phyloP scores from a whole-genome alignment of 2,113 vertebrate genomes.

The Nothoprocta perdicaria region DNA sequence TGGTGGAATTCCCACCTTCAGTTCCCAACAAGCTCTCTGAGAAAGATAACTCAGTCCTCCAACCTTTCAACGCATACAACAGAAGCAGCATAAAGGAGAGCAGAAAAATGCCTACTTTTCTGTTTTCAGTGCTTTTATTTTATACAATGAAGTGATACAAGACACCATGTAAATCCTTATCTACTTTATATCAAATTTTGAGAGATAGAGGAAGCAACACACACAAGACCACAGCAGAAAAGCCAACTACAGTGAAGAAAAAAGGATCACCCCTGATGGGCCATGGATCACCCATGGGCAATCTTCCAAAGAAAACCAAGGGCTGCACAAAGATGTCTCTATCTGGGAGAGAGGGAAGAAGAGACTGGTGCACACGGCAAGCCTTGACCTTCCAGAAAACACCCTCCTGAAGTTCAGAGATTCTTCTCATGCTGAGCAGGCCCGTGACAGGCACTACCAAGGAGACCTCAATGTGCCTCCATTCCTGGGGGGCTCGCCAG shows the following conservation, averaged over 20 bases:
- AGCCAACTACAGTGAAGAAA: not conserved
- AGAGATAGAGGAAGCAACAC: not conserved
- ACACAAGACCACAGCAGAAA: not conserved
- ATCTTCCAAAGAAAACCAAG: not conserved
- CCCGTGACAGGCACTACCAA: not conserved
- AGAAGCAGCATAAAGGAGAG: not conserved
- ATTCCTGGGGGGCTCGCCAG: not conserved
- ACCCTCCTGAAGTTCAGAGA: not conserved
- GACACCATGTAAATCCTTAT: not conserved
- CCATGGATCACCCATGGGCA: not conserved
- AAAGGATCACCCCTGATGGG: not conserved
- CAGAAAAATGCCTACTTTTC: not conserved
- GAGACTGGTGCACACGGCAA: not conserved
- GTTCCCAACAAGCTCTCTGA: fast-evolving
- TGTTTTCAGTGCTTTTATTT: not conserved
- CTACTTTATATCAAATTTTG: not conserved
- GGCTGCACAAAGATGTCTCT: not conserved
- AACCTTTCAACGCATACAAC: not conserved
- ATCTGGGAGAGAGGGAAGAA: not conserved
- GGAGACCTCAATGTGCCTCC: not conserved
- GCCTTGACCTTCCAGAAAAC: not conserved
- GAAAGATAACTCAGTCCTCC: not conserved
- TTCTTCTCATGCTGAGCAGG: not conserved
- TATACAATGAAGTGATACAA: not conserved
- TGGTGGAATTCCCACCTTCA: not conserved